Evolutionary conservation across 2,888 invertebrate genomes (phyloP).

Genomic region (Hydroisotoma schaefferi): DNA sequence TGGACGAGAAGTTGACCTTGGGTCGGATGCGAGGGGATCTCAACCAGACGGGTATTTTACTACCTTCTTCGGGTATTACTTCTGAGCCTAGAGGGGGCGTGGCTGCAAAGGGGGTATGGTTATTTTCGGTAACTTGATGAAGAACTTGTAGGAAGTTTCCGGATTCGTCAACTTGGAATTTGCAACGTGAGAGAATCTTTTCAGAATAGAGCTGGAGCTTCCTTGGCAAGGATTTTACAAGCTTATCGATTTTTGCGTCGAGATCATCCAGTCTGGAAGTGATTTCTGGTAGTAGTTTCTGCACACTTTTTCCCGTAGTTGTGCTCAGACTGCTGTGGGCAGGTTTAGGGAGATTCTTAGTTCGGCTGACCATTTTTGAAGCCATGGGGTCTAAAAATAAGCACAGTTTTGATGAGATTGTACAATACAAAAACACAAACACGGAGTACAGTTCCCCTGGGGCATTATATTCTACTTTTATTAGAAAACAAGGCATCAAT

Average conservation of each 20-base stretch:
- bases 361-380: too few species aligned
- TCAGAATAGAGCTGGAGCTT: background rate
- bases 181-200: slow-evolving; percentile 8
- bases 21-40: slow-evolving; percentile 1
- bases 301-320: too few species aligned
- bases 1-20: background rate
- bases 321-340: too few species aligned
- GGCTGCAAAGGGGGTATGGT: background rate
- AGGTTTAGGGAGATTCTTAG: too few species aligned
- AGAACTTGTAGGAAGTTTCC: background rate
- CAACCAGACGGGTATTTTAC: background rate
- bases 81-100: too few species aligned
- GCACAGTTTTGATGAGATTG: too few species aligned
- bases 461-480: too few species aligned
- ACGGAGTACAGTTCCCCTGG: too few species aligned
- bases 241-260: background rate
- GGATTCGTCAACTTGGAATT: background rate
- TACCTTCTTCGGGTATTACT: background rate
- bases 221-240: background rate
- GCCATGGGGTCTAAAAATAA: too few species aligned
- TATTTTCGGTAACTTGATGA: background rate
- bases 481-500: too few species aligned
- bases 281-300: background rate
- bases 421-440: too few species aligned
- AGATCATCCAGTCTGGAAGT: background rate